Conservation (phyloP, 2,113 vertebrate genomes). For the Corythornis cristatus region DNA sequence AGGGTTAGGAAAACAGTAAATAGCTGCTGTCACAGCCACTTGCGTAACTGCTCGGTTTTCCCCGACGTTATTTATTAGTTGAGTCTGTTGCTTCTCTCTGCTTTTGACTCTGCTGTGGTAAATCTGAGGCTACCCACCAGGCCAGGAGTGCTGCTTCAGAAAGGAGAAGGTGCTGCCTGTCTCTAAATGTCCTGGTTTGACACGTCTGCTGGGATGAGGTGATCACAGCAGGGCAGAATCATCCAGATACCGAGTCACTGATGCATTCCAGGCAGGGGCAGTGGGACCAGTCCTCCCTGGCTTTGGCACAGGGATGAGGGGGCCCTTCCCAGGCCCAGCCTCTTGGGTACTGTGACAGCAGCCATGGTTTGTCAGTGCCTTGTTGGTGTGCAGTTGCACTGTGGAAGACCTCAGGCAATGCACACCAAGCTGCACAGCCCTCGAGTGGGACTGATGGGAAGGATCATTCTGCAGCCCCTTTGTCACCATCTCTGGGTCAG, state of each 20-base stretch:
- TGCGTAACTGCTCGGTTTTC: slow-evolving; percentile 36
- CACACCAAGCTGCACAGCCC: background rate
- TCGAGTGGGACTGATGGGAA: fast-evolving
- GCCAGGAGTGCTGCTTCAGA: background rate
- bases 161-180: background rate
- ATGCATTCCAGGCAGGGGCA: background rate
- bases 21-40: slow-evolving; percentile 27
- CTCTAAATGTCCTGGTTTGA: background rate
- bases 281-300: background rate
- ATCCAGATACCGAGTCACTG: background rate
- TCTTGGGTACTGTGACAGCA: background rate
- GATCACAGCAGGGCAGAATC: background rate
- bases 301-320: background rate
- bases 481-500: background rate
- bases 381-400: background rate
- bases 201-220: fast-evolving
- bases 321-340: background rate
- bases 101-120: background rate
- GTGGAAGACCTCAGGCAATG: background rate
- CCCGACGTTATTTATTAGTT: background rate
- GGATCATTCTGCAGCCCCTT: background rate
- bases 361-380: background rate
- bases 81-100: background rate
- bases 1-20: background rate
- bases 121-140: background rate